A percentile compares a stretch with the other conserved stretches of the same genome.
These are phyloP conservation scores for Proales similis DNA, from an alignment of 1,140 invertebrate species.

Conservation along the genomic window DNA sequence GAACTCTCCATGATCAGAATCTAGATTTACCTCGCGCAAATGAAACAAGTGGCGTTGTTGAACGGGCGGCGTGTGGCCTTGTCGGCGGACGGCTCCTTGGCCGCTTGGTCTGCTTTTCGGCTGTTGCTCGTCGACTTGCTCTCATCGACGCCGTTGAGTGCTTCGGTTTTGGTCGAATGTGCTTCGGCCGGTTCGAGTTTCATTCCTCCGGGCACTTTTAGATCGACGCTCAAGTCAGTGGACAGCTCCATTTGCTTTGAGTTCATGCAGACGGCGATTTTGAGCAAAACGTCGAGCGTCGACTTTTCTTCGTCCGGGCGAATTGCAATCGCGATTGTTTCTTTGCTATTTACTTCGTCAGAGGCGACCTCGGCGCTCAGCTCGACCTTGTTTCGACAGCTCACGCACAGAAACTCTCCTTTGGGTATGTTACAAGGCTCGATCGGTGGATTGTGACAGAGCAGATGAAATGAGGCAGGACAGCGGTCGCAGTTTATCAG, in stretches of 20 bases:
- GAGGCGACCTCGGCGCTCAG: neutral
- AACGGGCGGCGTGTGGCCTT: too few relatives aligned
- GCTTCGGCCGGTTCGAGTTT: conserved; percentile 40
- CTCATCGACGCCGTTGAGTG: conserved; percentile 67
- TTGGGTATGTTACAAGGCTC: conserved; percentile 77
- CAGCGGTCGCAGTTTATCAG: conserved; percentile 90
- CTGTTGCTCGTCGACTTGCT: neutral
- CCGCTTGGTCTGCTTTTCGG: conserved; percentile 2
- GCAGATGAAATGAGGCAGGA: conserved; percentile 84
- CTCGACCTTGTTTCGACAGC: conserved; percentile 58
- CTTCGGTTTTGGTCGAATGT: conserved; percentile 50
- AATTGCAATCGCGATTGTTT: conserved; percentile 21
- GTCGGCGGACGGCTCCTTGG: too few relatives aligned
- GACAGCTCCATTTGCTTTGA: conserved; percentile 76
- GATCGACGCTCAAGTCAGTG: neutral
- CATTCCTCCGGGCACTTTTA: conserved; percentile 22
- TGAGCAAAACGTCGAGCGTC: conserved; percentile 65
- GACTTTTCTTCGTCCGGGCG: conserved; percentile 40
- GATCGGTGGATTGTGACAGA: conserved; percentile 83
- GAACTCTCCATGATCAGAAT: conserved; percentile 3
- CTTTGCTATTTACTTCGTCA: conserved; percentile 30
- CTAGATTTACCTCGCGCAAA: too few relatives aligned
- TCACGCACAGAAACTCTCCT: conserved; percentile 80
- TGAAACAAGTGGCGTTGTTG: too few relatives aligned
- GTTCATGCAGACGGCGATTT: conserved; percentile 72